Evolutionary conservation across 2,888 invertebrate species (phyloP).

Genomic region (Slavum lentiscoides): DNA sequence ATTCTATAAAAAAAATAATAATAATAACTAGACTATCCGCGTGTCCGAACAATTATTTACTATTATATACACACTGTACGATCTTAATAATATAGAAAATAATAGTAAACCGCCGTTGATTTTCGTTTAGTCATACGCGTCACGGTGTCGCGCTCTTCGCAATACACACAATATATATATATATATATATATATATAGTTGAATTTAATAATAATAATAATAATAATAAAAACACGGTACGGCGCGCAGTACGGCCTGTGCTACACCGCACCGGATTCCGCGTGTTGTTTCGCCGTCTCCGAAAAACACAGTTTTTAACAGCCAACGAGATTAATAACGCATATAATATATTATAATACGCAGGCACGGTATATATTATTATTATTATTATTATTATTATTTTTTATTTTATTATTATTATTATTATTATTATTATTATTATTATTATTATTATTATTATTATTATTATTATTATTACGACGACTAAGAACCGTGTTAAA

Average conservation of each 20-base stretch:
- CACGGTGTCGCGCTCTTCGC: slow-evolving; percentile 11
- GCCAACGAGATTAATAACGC: background rate
- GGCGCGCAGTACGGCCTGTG: no score
- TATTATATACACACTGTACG: background rate
- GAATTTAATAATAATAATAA: slow-evolving; percentile 21
- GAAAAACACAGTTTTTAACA: background rate
- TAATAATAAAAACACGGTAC: slow-evolving; percentile 30
- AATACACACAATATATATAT: no score
- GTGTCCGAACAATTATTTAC: slow-evolving; percentile 18
- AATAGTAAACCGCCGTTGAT: slow-evolving; percentile 15
- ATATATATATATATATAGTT: background rate
- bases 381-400: no score
- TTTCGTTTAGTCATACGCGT: slow-evolving; percentile 44
- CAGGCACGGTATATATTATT: no score
- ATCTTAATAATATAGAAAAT: slow-evolving; percentile 8
- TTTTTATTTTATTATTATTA: no score
- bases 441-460: no score
- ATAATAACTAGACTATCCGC: slow-evolving; percentile 30
- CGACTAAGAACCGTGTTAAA: no score
- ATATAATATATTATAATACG: no score
- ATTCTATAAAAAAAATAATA: background rate
- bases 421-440: no score
- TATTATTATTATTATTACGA: no score
- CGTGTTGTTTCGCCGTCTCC: background rate
- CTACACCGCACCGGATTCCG: no score